phyloP scores from a whole-genome alignment of 2,888 invertebrate species.

The Dolichopus griseipennis region DNA sequence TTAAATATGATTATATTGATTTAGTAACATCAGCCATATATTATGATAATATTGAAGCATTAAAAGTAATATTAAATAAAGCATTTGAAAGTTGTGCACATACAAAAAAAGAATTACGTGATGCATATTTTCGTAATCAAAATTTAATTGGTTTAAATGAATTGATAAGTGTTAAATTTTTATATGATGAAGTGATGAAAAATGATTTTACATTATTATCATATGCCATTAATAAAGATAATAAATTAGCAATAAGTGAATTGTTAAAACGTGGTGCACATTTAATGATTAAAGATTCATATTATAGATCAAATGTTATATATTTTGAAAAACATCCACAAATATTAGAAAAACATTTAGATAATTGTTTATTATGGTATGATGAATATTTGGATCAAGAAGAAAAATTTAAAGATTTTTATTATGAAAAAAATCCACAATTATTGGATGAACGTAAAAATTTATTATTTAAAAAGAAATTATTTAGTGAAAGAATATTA shows the following conservation, averaged over 20 bases:
- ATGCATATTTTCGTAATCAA: conserved; percentile 3
- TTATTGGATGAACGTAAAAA: neutral
- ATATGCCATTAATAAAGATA: neutral
- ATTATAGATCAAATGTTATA: neutral
- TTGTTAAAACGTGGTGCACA: conserved; percentile 1
- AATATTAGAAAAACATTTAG: neutral
- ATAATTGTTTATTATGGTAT: neutral
- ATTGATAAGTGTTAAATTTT: neutral
- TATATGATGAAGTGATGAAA: neutral
- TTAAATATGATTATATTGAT: conserved; percentile 3
- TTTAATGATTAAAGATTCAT: conserved; percentile 6
- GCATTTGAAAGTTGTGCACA: neutral
- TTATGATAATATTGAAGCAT: neutral
- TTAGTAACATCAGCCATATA: neutral
- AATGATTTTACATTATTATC: conserved; percentile 4
- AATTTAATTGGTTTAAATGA: neutral
- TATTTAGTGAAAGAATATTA: neutral
- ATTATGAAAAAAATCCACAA: conserved; percentile 6
- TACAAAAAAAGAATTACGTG: neutral
- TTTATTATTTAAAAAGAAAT: conserved; percentile 1
- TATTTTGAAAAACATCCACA: neutral
- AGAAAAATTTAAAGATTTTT: conserved; percentile 3
- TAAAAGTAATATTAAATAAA: neutral
- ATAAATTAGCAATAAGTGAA: neutral
- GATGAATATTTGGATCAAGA: conserved; percentile 2